Conservation (phyloP, 2,113 vertebrate species). For the Seriola rivoliana region DNA sequence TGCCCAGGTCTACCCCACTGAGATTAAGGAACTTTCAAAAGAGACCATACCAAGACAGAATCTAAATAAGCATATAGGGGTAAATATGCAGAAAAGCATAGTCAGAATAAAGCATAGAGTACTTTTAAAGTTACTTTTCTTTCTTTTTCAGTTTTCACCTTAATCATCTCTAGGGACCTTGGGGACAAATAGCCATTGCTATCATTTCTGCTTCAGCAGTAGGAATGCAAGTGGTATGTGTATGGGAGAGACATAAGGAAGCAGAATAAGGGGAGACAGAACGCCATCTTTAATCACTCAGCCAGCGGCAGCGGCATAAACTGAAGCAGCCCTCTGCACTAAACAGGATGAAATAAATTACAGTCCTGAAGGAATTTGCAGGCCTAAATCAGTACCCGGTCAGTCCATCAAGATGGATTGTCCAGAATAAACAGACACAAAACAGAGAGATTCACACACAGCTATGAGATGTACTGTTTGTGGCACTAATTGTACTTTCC, state of each 20-base stretch:
- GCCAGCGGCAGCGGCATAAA: constrained; percentile 43
- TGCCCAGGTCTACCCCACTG: neutral
- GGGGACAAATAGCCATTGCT: neutral
- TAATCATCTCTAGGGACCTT: neutral
- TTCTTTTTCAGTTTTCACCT: neutral
- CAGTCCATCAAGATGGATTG: constrained; percentile 32
- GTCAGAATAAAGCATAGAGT: neutral
- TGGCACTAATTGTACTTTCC: constrained; percentile 22
- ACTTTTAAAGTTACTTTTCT: neutral
- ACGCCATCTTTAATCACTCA: constrained; percentile 66
- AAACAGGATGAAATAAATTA: constrained; percentile 74
- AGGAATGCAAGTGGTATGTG: neutral
- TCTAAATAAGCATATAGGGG: neutral
- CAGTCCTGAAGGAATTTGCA: constrained; percentile 32
- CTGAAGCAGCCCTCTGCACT: constrained; percentile 43
- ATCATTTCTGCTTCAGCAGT: neutral
- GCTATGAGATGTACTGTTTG: neutral
- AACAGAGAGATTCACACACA: constrained; percentile 34
- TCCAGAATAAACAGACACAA: constrained; percentile 45
- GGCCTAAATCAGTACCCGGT: constrained; percentile 29
- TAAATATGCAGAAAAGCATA: neutral
- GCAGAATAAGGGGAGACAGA: constrained; percentile 21
- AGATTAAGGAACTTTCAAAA: neutral
- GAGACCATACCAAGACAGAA: neutral
- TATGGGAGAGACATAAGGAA: constrained; percentile 27